A percentile compares a stretch with the other conserved stretches of the same genome.
phyloP scores from a whole-genome alignment of 2,797 vertebrate genomes.

The Staurois parvus region DNA sequence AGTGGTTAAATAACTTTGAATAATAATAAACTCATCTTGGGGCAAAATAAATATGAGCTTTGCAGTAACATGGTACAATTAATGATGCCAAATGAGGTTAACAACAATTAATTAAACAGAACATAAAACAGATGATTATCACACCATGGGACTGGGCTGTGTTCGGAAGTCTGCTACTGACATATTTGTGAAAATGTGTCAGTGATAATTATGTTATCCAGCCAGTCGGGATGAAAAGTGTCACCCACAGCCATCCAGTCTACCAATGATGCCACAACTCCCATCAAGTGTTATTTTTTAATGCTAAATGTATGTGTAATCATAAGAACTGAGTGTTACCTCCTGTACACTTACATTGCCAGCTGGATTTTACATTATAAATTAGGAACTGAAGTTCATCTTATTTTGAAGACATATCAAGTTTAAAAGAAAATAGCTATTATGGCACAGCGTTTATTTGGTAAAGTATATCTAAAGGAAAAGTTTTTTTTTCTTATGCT shows the following conservation, averaged over 20 bases:
- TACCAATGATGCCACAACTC: conserved; percentile 1
- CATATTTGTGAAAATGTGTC: conserved; percentile 7
- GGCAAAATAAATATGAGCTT: no score
- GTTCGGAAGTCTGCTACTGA: conserved; percentile 3
- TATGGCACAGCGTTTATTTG: no score
- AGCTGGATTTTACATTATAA: not conserved
- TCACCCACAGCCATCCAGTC: conserved; percentile 3
- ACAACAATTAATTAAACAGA: not conserved
- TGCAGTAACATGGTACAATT: no score
- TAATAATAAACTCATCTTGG: no score
- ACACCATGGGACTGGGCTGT: not conserved
- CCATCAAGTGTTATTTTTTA: conserved; percentile 5
- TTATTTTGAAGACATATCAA: no score
- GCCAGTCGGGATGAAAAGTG: not conserved
- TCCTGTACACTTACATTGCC: not conserved
- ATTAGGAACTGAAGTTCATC: not conserved
- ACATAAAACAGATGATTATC: conserved; percentile 4
- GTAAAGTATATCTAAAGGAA: no score
- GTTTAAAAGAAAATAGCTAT: no score
- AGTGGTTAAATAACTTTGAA: no score
- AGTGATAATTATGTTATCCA: conserved; percentile 1
- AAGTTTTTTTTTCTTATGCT: no score
- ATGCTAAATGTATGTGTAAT: not conserved
- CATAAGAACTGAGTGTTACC: not conserved
- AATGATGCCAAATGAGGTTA: not conserved